phyloP scores from a whole-genome alignment of 2,797 vertebrate genomes.

The Aeoliscus strigatus region DNA sequence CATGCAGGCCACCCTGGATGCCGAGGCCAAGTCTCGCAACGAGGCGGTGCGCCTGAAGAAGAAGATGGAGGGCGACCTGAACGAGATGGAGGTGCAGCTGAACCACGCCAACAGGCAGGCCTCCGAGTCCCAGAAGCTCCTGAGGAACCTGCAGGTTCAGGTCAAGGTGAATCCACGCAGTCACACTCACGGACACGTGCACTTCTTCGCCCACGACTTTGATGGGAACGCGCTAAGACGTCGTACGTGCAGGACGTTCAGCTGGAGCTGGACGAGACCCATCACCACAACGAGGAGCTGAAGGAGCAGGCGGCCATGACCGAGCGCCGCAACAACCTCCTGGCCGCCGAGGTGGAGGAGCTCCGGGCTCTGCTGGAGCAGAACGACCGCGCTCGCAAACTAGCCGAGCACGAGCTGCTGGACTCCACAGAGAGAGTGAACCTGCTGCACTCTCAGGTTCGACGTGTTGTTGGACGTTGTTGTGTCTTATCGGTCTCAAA shows the following conservation, averaged over 20 bases:
- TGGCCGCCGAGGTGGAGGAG: conserved; percentile 86
- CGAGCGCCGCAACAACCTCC: conserved; percentile 83
- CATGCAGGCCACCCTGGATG: conserved; percentile 86
- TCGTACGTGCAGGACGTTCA: conserved; percentile 77
- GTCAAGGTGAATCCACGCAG: conserved; percentile 76
- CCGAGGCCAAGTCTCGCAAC: conserved; percentile 84
- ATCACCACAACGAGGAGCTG: conserved; percentile 81
- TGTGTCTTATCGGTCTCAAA: no score
- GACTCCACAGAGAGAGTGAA: conserved; percentile 87
- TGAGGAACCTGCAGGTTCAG: conserved; percentile 83
- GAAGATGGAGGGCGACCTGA: conserved; percentile 94
- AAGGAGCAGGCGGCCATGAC: conserved; percentile 83
- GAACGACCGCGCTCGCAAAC: conserved; percentile 82
- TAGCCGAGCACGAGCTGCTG: conserved; percentile 88
- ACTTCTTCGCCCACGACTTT: background rate
- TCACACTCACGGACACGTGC: background rate
- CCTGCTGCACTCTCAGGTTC: conserved; percentile 87
- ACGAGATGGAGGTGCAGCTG: conserved; percentile 92
- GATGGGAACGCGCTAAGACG: background rate
- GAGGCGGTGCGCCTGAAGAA: conserved; percentile 87
- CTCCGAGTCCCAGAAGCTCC: conserved; percentile 81
- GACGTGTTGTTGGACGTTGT: no score
- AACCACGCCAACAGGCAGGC: conserved; percentile 86
- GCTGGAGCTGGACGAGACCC: conserved; percentile 83
- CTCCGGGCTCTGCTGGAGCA: conserved; percentile 82